These are phyloP conservation scores for Tapera naevia DNA, from an alignment of 2,797 vertebrate genomes.

Conservation along the genomic window DNA sequence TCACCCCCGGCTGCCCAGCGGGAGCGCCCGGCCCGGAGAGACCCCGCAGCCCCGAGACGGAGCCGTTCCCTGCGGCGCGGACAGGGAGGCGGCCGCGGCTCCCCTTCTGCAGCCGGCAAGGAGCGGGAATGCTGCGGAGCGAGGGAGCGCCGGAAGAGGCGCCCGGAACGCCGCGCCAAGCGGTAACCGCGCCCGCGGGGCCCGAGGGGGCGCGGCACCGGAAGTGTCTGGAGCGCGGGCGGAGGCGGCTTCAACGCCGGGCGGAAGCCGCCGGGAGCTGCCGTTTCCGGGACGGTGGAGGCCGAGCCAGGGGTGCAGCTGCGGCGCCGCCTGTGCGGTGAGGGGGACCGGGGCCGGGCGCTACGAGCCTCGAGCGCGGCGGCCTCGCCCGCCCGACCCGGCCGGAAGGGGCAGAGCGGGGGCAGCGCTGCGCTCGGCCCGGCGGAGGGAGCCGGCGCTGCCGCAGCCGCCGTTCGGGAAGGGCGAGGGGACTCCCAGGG, in stretches of 20 bases:
- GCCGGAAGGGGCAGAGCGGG: not conserved
- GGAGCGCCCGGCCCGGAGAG: too few species aligned
- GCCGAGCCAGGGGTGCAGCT: too few species aligned
- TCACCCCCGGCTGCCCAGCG: too few species aligned
- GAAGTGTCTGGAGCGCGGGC: not conserved
- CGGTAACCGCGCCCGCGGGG: accelerated
- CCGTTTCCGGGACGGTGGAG: not conserved
- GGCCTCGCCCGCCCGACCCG: not conserved
- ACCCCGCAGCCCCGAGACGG: too few species aligned
- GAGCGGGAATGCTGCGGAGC: not conserved
- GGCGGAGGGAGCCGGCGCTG: not conserved
- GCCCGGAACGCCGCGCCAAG: too few species aligned
- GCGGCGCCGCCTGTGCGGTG: slow-evolving; percentile 97
- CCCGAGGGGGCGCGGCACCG: not conserved
- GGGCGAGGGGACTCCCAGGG: not conserved
- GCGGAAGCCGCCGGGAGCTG: accelerated
- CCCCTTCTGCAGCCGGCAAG: too few species aligned
- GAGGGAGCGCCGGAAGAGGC: too few species aligned
- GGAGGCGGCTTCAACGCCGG: slow-evolving; percentile 27
- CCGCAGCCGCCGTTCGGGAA: not conserved
- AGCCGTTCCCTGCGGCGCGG: too few species aligned
- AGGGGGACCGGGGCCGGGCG: slow-evolving; percentile 68
- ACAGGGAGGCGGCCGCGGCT: too few species aligned
- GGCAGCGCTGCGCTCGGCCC: not conserved
- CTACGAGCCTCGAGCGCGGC: not conserved